Conservation (phyloP, 2,113 vertebrate genomes). For the Malurus cyaneus region DNA sequence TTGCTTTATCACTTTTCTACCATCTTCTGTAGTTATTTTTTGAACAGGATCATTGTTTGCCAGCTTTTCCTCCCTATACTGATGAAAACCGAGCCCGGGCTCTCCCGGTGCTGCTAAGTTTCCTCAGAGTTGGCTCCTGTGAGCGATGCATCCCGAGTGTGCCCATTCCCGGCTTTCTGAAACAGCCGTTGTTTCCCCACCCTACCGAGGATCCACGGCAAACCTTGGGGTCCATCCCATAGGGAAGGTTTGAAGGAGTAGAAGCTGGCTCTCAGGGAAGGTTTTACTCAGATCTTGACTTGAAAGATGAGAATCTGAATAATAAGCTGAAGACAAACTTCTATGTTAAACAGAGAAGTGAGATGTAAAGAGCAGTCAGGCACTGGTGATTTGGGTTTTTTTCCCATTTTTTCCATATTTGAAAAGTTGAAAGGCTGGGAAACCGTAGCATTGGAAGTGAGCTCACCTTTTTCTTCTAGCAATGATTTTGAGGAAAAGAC, state of each 20-base stretch:
- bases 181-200: accelerated
- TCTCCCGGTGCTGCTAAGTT: accelerated
- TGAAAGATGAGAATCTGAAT: not conserved
- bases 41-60: accelerated
- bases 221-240: accelerated
- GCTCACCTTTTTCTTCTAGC: not conserved
- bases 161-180: not conserved
- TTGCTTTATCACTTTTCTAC: accelerated
- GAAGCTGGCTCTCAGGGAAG: not conserved
- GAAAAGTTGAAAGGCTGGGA: not conserved
- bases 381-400: accelerated
- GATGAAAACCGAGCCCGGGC: not conserved
- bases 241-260: accelerated
- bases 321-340: not conserved
- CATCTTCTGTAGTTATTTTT: not conserved
- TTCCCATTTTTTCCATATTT: not conserved
- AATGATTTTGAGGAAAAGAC: not conserved
- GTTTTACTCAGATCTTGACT: not conserved
- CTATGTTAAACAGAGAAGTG: not conserved
- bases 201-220: accelerated
- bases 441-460: not conserved
- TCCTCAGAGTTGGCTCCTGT: accelerated
- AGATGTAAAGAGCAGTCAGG: not conserved
- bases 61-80: accelerated
- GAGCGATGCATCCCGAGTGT: accelerated